Evolutionary conservation across 2,888 invertebrate genomes (phyloP), one percentile per base, ranked within the genome.

Genomic region (Dastarcus helophoroides): DNA sequence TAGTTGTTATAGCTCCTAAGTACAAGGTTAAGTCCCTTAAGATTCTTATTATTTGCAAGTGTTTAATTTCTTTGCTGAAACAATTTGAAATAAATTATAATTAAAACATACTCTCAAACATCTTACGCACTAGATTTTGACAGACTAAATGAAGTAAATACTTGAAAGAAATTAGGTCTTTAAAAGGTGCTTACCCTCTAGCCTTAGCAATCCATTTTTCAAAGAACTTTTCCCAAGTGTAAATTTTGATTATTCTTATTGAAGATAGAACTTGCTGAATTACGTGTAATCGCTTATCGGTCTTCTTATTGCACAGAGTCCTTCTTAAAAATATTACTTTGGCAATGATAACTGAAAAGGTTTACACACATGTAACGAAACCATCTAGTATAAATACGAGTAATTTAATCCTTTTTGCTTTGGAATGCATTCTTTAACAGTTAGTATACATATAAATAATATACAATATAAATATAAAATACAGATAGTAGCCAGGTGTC

Each of bases 21-120:
- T 50, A 42, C 3, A 56, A 36, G 14, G 52, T 48, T 0, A 51
- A 31, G 3, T 50, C 44, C 47, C 57, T 60, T 9, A 59, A 31
- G 33, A 55, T 56, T 39, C 51, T 58, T 11, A 61, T 50, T 9
- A 46, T 41, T 33, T 50, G 44, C n/a, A 60, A 40, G 32, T 76
- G 72, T 36, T 71, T 71, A 37, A 80, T 71, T 65, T 81, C 80
- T 39, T 69, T 70, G 40, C 79, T 78, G 54, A 7, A 55, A 58
- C 11, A 30, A 12, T 8, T 12, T 9, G 25, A 9, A 28, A 6
- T 14, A 16, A 10, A 17, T 25, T n/a, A 22, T 14, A 26, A 13
- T 23, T 23, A 29, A 29, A 22, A 29, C 15, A 22, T 29, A 21
- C 22, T 22, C 12, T 14, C 12, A 11, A 11, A 6, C 4, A 5